Evolutionary conservation across 1,140 invertebrate species (phyloP), one percentile per base, ranked within the genome.

Genomic region (Drosophila kurseongensis): DNA sequence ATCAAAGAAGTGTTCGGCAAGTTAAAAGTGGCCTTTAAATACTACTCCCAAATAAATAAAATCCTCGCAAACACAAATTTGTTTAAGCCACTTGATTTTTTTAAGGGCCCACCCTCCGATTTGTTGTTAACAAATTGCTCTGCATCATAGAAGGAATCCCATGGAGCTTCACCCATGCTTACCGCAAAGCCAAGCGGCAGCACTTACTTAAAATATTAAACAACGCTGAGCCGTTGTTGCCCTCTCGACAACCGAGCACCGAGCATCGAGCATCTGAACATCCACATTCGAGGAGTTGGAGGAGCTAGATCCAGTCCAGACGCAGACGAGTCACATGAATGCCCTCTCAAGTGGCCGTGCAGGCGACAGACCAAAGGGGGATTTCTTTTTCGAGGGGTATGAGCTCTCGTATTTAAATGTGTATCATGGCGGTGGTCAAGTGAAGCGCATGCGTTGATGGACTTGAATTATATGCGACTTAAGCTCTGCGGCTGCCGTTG

Each of bases 381-480:
- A 51, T 35, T 14, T 51, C 6, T n/a, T 51, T 9, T 27, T 16
- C 9, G 56, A 51, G 60, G 23, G 57, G 69, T 45, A 29, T 29
- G 60, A 38, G 35, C 7, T 14, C 36, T 40, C 44, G 75, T 78
- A 89, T 90, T 90, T 85, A 89, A 89, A 89, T 89, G 85, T 89
- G 85, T 90, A 89, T 85, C 85, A 89, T 89, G 80, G 74, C 73
- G 67, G 68, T 71, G 80, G 67, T 83, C 84, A 80, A 88, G 80
- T 85, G 85, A 90, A 90, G 85, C 85, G 85, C 85, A 89, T 89
- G 85, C 86, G 85, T 90, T 89, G 85, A 89, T 89, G 85, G 85
- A 90, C 86, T 89, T 89, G 86, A 89, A 89, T 89, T 89, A 89
- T 89, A 90, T 89, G 81, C 77, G 86, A 85, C 85, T 89, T 89